Conservation (phyloP, 2,888 invertebrate genomes). For the Therioaphis trifolii region DNA sequence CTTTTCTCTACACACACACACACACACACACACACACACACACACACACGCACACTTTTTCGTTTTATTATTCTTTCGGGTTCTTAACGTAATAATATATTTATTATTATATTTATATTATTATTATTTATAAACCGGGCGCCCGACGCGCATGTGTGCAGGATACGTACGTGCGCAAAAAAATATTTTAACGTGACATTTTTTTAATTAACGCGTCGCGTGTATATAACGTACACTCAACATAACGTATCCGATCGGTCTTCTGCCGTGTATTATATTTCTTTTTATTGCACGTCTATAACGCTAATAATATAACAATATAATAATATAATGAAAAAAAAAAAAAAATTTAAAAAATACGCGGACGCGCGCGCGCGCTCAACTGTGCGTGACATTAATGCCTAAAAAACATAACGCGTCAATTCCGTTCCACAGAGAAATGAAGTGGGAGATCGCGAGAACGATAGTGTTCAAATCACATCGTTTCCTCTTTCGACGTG, state of each 20-base stretch:
- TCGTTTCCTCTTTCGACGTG: background rate
- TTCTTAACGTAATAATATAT: conserved; percentile 1
- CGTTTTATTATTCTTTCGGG: conserved; percentile 32
- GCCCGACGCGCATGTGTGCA: background rate
- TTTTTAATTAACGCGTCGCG: conserved; percentile 40
- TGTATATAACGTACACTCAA: background rate
- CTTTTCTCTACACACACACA: too few relatives aligned
- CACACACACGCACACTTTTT: background rate
- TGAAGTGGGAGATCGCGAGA: too few relatives aligned
- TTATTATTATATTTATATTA: background rate
- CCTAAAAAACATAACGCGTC: background rate
- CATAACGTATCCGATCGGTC: background rate
- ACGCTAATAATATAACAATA: background rate
- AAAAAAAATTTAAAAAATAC: too few relatives aligned
- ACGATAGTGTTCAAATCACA: conserved; percentile 6
- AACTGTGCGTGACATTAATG: conserved; percentile 42
- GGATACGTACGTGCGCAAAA: conserved; percentile 51
- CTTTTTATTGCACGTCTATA: background rate
- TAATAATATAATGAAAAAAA: conserved; percentile 2
- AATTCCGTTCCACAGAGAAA: too few relatives aligned
- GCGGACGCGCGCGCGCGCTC: too few relatives aligned
- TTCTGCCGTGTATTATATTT: background rate
- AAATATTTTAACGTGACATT: conserved; percentile 51
- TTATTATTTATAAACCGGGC: conserved; percentile 43
- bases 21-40: too few relatives aligned